phyloP scores from a whole-genome alignment of 2,888 invertebrate genomes.

The Rutpela maculata region DNA sequence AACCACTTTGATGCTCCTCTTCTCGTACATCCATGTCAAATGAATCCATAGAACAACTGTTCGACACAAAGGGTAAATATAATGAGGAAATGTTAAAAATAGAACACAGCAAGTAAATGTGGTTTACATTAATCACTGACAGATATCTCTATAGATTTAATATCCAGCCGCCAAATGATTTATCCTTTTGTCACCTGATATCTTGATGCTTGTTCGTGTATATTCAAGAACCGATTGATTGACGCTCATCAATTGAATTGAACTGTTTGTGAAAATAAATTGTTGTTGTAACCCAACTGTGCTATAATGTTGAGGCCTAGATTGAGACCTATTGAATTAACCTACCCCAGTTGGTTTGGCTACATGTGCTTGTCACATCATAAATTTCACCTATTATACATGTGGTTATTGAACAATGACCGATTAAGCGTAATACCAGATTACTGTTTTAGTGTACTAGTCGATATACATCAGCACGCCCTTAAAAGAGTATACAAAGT shows the following conservation, averaged over 20 bases:
- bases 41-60: not conserved
- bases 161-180: not conserved
- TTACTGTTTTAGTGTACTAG: too few species aligned
- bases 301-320: not conserved
- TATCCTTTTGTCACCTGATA: not conserved
- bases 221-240: not conserved
- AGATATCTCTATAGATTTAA: not conserved
- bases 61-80: not conserved
- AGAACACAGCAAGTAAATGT: not conserved
- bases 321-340: not conserved
- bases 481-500: too few species aligned
- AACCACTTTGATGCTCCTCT: not conserved
- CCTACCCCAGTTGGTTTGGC: not conserved
- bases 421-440: too few species aligned
- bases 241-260: not conserved
- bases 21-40: not conserved
- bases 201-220: not conserved
- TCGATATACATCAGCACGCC: too few species aligned
- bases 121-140: not conserved
- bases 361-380: too few species aligned
- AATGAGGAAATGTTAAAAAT: not conserved
- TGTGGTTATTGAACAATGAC: too few species aligned
- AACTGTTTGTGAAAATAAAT: not conserved
- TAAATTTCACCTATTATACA: too few species aligned
- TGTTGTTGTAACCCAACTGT: not conserved